These are phyloP conservation scores for Drosophila histrio DNA, from an alignment of 2,888 invertebrate genomes.

Conservation along the genomic window DNA sequence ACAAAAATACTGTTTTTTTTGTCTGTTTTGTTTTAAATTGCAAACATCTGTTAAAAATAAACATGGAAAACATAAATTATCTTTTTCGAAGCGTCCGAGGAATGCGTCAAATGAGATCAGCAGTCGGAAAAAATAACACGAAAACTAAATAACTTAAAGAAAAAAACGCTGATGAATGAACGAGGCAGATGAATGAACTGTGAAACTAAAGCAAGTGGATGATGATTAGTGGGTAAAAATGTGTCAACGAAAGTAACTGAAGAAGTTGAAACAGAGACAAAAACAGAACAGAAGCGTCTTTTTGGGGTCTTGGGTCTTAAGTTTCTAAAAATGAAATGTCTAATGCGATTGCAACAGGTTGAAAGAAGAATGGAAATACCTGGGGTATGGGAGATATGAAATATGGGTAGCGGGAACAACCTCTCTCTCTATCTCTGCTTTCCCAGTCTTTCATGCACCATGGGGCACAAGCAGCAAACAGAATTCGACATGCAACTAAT, in stretches of 20 bases:
- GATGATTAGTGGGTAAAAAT: constrained; percentile 59
- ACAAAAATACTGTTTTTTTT: constrained; percentile 13
- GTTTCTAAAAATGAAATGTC: constrained; percentile 46
- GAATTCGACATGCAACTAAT: constrained; percentile 58
- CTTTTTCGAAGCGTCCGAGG: constrained; percentile 15
- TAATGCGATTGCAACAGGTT: constrained; percentile 62
- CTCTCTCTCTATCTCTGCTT: no score
- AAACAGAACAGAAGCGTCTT: constrained; percentile 29
- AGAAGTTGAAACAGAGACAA: constrained; percentile 12
- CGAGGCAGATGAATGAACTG: constrained; percentile 27
- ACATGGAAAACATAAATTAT: constrained; percentile 48
- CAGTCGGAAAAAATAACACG: constrained; percentile 33
- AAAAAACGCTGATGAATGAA: constrained; percentile 41
- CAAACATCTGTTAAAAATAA: constrained; percentile 70
- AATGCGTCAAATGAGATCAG: constrained; percentile 70
- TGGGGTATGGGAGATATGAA: constrained; percentile 5
- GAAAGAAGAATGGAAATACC: constrained; percentile 10
- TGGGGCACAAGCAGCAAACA: constrained; percentile 33
- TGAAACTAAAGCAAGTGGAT: constrained; percentile 1
- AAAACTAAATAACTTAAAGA: constrained; percentile 21
- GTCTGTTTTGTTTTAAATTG: constrained; percentile 38
- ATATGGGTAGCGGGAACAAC: constrained; percentile 13
- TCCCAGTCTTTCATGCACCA: constrained; percentile 31
- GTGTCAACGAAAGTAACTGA: constrained; percentile 72
- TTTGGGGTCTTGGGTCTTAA: constrained; percentile 33